A percentile compares a stretch with the other conserved stretches of the same genome.
Evolutionary conservation across 2,113 vertebrate species (phyloP).

Genomic region (Callipepla squamata): DNA sequence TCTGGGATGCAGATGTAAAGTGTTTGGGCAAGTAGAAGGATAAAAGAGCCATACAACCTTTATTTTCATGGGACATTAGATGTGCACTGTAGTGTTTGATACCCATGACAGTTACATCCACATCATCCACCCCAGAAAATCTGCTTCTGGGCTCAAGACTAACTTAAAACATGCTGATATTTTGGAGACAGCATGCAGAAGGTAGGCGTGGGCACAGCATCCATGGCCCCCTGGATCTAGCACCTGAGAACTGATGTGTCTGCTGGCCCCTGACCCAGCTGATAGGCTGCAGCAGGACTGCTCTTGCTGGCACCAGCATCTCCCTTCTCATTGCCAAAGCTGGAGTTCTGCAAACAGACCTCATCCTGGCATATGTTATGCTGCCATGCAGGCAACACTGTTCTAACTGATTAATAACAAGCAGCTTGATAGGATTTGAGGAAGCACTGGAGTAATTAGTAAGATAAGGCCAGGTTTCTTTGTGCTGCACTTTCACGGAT

Average conservation of each 20-base stretch:
- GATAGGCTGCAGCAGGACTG: background rate
- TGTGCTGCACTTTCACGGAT: conserved; percentile 53
- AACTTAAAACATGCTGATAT: background rate
- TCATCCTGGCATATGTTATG: conserved; percentile 17
- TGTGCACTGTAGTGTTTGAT: background rate
- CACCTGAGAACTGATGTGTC: background rate
- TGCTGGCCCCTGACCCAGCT: background rate
- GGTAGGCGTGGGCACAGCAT: background rate
- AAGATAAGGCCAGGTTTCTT: conserved; percentile 74
- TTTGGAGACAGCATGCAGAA: background rate
- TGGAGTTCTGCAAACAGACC: conserved; percentile 58
- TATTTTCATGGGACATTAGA: background rate
- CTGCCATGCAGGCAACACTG: conserved; percentile 35
- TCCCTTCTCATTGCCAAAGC: conserved; percentile 11
- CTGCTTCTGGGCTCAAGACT: background rate
- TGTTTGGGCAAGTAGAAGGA: background rate
- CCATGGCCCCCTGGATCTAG: background rate
- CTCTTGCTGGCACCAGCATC: conserved; percentile 2
- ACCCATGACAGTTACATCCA: background rate
- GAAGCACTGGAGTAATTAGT: conserved; percentile 71
- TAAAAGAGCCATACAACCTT: background rate
- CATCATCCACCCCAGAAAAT: background rate
- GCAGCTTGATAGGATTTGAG: conserved; percentile 67
- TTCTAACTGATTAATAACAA: conserved; percentile 70
- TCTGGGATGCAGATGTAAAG: background rate